These are phyloP conservation scores for Gadus macrocephalus DNA, from an alignment of 2,113 vertebrate species.

Conservation along the genomic window DNA sequence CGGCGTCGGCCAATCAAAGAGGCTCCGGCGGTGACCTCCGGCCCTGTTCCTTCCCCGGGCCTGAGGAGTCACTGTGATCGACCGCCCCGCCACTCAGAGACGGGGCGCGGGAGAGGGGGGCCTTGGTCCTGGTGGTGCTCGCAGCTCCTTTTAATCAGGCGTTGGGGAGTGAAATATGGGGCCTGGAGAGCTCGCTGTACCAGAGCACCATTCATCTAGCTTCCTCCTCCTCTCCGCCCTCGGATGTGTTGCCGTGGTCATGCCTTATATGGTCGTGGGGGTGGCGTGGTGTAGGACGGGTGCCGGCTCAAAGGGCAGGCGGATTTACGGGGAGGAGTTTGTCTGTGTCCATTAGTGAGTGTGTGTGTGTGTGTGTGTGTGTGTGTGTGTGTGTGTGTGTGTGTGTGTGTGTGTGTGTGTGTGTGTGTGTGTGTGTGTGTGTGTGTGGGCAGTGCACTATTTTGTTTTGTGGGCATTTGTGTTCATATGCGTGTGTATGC, in stretches of 20 bases:
- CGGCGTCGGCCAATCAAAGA: slow-evolving; percentile 25
- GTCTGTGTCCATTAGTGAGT: not conserved
- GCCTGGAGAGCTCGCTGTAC: slow-evolving; percentile 49
- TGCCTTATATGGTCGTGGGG: slow-evolving; percentile 55
- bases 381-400: too few species aligned
- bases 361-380: too few species aligned
- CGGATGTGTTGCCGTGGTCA: slow-evolving; percentile 64
- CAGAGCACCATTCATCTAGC: slow-evolving; percentile 73
- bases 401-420: slow-evolving; percentile 4
- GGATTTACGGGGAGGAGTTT: slow-evolving; percentile 52
- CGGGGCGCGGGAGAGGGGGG: slow-evolving; percentile 34
- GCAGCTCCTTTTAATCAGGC: slow-evolving; percentile 70
- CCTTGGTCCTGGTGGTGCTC: slow-evolving; percentile 44
- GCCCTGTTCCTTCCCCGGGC: slow-evolving; percentile 28
- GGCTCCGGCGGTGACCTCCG: slow-evolving; percentile 38
- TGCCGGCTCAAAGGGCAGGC: slow-evolving; percentile 47
- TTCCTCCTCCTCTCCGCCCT: slow-evolving; percentile 72
- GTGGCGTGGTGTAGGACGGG: slow-evolving; percentile 19
- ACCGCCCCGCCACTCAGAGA: slow-evolving; percentile 39
- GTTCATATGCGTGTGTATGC: not conserved
- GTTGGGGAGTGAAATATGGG: slow-evolving; percentile 71
- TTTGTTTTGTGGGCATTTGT: not conserved
- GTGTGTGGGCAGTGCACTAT: not conserved
- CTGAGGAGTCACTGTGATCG: slow-evolving; percentile 39
- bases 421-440: too few species aligned